Evolutionary conservation across 2,113 vertebrate species (phyloP).

Genomic region (Gobius niger): DNA sequence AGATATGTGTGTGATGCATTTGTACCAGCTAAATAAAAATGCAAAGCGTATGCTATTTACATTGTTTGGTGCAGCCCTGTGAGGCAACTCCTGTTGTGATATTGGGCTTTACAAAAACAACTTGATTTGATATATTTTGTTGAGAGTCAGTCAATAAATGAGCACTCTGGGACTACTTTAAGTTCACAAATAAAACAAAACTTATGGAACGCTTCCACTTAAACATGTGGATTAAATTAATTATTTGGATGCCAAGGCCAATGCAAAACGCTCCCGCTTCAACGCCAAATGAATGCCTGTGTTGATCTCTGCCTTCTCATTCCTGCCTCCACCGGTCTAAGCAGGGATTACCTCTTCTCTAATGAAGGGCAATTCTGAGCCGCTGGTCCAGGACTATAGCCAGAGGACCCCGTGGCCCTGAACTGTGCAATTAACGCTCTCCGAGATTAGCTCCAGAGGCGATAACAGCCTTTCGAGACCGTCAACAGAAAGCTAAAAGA

Average conservation of each 20-base stretch:
- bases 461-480: constrained; percentile 18
- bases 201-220: background rate
- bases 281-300: constrained; percentile 34
- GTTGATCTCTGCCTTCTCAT: constrained; percentile 18
- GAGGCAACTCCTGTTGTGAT: too few relatives aligned
- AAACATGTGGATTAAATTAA: background rate
- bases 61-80: background rate
- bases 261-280: constrained; percentile 14
- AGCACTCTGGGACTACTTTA: background rate
- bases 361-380: constrained; percentile 67
- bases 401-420: constrained; percentile 32
- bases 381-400: constrained; percentile 31
- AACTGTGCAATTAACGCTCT: constrained; percentile 38
- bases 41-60: background rate
- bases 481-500: constrained; percentile 38
- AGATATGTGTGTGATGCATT: too few relatives aligned
- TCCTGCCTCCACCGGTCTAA: constrained; percentile 41
- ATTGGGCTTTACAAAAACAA: too few relatives aligned
- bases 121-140: background rate
- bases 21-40: background rate
- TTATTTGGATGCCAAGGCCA: background rate
- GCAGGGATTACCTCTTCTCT: constrained; percentile 63
- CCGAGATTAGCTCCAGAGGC: constrained; percentile 49
- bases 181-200: background rate
- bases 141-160: background rate